Percentiles rank a stretch among this genome's conserved stretches.
Evolutionary conservation across 2,888 invertebrate species (phyloP).

Genomic region (Tenodera sinensis): DNA sequence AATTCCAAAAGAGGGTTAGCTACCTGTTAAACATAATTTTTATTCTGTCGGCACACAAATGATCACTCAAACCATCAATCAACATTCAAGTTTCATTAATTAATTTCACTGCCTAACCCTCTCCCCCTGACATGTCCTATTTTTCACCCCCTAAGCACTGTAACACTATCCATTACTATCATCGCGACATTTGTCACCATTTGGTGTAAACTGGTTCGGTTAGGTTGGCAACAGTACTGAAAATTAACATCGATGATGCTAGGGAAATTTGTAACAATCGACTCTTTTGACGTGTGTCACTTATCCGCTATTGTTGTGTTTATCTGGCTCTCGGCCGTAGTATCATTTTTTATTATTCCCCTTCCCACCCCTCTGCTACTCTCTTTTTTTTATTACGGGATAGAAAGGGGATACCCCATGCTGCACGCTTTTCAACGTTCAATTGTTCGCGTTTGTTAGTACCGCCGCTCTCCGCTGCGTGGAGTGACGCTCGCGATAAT

Average conservation of each 20-base stretch:
- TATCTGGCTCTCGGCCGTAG: conserved; percentile 6
- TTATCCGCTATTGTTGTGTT: conserved; percentile 12
- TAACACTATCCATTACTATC: neutral
- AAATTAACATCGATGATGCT: neutral
- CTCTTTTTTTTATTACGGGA: conserved; percentile 10
- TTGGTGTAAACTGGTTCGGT: neutral
- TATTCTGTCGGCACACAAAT: neutral
- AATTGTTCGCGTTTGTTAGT: conserved; percentile 19
- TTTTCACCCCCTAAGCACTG: neutral
- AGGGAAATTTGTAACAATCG: conserved; percentile 14
- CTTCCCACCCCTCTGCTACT: too few species aligned
- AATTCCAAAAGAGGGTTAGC: too few species aligned
- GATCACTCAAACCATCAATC: neutral
- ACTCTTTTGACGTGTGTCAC: conserved; percentile 1
- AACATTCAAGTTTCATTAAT: conserved; percentile 15
- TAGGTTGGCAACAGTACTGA: neutral
- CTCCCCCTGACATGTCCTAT: neutral
- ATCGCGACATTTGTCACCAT: neutral
- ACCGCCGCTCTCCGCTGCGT: conserved; percentile 17
- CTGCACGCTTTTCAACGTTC: conserved; percentile 18
- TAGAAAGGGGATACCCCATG: neutral
- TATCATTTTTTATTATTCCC: conserved; percentile 13
- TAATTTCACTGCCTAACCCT: conserved; percentile 5
- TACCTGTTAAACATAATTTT: neutral
- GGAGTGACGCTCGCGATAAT: conserved; percentile 19